Evolutionary conservation across 2,113 vertebrate genomes (phyloP), one percentile per base, ranked within the genome.

Genomic region (Sisor rabdophorus): DNA sequence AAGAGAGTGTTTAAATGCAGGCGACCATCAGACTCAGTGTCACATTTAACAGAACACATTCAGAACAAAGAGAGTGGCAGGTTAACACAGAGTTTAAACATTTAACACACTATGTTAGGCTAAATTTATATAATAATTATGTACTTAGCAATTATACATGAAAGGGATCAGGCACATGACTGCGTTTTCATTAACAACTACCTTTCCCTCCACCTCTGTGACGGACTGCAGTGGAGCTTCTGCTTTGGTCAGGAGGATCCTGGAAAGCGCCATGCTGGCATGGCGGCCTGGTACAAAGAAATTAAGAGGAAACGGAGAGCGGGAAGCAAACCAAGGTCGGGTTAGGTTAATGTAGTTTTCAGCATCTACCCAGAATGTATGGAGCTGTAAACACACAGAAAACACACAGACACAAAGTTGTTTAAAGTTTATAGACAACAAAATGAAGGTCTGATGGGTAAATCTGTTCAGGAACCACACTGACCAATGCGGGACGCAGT

Each of bases 321-420:
- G 95, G 64, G 97, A 95, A 26, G 95, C 93, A 87, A 96, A 98
- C 96, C 97, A 99, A 0, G 97, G 97, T 76, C 95, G 92, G 63
- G 96, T 98, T 86, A 98, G 84, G 84, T 84, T 92, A 82, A 91
- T 91, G 78, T 99, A 99, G 89, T 98, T 99, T 85, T 99, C 96
- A 64, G 91, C 87, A 63, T 99, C 97, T 78, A 99, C 92, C 97
- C 97, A 99, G 88, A 99, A 99, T n/a, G 96, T 97, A 85, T 99
- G 95, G 83, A 98, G 86, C 97, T 99, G 79, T 22, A 85, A 82
- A 76, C 76, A 68, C n/a, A 47, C 16, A 28, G 7, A 36, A 68
- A 17, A 47, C 40, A 44, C 40, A 44, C 40, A 44, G 1, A 44
- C 40, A 44, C 40, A 44, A 4, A 44, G 1, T 20, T 10, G 5